Conservation (phyloP, 2,797 vertebrate species). For the Morelia viridis region DNA sequence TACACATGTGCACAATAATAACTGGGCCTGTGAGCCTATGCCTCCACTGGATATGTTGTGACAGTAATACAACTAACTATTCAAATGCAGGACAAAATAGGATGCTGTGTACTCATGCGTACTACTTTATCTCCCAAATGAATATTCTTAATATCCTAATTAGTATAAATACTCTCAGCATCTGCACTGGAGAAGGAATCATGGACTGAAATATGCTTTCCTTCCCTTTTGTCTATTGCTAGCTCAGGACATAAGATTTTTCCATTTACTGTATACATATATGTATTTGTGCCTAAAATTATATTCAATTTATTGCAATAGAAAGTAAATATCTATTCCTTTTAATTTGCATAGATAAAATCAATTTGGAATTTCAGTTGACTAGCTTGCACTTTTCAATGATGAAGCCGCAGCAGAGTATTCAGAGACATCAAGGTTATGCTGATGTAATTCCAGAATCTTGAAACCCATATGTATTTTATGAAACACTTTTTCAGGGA, state of each 20-base stretch:
- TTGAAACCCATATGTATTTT: neutral
- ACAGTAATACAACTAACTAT: neutral
- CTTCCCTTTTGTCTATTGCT: neutral
- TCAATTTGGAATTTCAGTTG: neutral
- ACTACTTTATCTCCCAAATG: neutral
- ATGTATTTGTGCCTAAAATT: neutral
- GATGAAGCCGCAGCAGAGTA: neutral
- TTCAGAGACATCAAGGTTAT: neutral
- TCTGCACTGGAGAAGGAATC: neutral
- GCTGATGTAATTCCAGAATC: neutral
- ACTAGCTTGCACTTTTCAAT: neutral
- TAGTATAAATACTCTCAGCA: neutral
- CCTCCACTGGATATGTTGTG: neutral
- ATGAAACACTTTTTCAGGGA: neutral
- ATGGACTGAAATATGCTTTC: neutral
- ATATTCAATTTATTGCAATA: neutral
- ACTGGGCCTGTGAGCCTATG: neutral
- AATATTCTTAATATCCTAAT: neutral
- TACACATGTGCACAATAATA: neutral
- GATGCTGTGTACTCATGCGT: neutral
- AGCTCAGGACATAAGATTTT: neutral
- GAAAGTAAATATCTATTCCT: neutral
- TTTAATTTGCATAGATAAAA: neutral
- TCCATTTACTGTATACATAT: neutral
- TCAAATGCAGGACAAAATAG: neutral